Conservation (phyloP, 2,797 vertebrate genomes). For the Caiman crocodilus region DNA sequence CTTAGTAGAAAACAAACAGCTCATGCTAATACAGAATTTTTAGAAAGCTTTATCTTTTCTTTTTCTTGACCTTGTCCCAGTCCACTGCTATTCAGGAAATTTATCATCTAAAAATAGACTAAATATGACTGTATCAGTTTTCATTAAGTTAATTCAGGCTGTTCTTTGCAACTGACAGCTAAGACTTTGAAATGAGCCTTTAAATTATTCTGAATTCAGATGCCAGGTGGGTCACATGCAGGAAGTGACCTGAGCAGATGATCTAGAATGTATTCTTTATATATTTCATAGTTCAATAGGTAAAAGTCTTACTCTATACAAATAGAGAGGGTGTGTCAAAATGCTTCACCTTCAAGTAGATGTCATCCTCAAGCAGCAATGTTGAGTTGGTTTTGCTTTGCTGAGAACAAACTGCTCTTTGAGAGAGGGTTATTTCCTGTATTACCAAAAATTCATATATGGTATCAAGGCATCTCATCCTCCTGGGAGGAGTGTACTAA, state of each 20-base stretch:
- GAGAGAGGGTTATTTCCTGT: no score
- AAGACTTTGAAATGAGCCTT: rapidly evolving
- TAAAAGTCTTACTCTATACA: not conserved
- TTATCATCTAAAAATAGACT: no score
- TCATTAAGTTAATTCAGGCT: no score
- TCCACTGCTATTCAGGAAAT: no score
- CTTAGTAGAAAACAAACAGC: no score
- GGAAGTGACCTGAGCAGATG: not conserved
- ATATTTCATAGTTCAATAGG: not conserved
- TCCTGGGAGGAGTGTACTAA: not conserved
- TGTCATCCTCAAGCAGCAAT: not conserved
- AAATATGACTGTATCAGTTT: no score
- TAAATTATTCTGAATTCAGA: not conserved
- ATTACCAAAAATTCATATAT: not conserved
- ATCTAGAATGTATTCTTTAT: not conserved
- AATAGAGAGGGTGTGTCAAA: not conserved
- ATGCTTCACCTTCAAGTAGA: not conserved
- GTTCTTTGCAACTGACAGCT: not conserved
- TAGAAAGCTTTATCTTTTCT: no score
- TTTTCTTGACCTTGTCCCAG: no score
- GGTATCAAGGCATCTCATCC: not conserved
- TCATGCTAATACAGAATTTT: no score
- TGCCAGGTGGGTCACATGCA: not conserved
- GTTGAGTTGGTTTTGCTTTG: not conserved
- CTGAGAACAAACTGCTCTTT: rapidly evolving